Conservation (phyloP, 2,797 vertebrate species). For the Scolopax rusticola region DNA sequence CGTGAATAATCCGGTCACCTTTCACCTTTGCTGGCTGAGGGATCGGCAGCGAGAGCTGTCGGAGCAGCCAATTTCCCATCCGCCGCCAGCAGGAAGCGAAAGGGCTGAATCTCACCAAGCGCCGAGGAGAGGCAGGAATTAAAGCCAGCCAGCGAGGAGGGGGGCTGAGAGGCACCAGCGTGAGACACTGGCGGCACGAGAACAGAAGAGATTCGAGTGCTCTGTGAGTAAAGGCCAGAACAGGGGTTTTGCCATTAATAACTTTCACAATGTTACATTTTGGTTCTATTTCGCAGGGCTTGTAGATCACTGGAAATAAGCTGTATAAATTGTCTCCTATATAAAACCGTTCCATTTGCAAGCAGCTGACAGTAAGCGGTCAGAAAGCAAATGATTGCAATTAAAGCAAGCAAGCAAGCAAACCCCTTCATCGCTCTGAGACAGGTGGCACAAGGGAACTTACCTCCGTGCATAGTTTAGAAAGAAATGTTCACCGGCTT, state of each 20-base stretch:
- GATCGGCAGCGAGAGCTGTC: accelerated
- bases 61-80: neutral
- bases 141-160: neutral
- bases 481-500: conserved; percentile 20
- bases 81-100: accelerated
- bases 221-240: neutral
- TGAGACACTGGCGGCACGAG: neutral
- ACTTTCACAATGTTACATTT: neutral
- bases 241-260: neutral
- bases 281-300: neutral
- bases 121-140: neutral
- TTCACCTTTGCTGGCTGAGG: neutral
- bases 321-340: neutral
- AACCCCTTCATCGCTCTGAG: neutral
- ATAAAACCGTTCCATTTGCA: neutral
- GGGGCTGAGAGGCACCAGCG: neutral
- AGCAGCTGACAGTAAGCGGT: neutral
- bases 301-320: neutral
- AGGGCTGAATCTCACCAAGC: neutral
- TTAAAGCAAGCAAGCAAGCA: neutral
- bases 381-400: neutral
- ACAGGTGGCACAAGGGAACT: conserved; percentile 14
- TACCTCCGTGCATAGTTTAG: conserved; percentile 10
- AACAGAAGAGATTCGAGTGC: neutral
- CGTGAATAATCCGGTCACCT: neutral